Evolutionary conservation across 2,888 invertebrate species (phyloP).

Genomic region (Xestoiulus laeticollis): DNA sequence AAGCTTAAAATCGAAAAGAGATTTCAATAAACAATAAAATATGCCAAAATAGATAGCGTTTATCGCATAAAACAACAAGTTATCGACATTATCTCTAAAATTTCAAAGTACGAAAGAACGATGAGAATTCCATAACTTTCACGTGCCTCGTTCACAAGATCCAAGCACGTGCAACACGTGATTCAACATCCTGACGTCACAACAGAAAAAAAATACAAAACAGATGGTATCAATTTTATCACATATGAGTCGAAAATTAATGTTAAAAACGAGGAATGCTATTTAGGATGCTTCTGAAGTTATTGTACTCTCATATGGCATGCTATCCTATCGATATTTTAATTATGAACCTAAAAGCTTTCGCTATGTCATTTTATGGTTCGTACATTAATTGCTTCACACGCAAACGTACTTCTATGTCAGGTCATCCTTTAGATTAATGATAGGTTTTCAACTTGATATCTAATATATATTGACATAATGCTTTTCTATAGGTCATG

Average conservation of each 20-base stretch:
- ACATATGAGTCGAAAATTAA: no score
- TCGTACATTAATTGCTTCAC: neutral
- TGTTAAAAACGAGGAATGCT: no score
- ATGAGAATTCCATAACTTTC: neutral
- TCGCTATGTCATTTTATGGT: neutral
- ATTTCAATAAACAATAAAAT: neutral
- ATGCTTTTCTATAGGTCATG: neutral
- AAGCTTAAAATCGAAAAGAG: neutral
- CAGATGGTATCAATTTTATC: no score
- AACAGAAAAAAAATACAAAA: no score
- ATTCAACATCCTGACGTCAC: neutral
- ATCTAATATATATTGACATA: neutral
- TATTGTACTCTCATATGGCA: no score
- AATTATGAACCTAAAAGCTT: neutral
- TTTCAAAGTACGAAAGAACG: neutral
- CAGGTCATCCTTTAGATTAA: slow-evolving; percentile 7
- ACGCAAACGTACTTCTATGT: neutral
- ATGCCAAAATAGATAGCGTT: neutral
- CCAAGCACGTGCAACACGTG: neutral
- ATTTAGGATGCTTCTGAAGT: no score
- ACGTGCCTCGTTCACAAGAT: neutral
- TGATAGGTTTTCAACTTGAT: neutral
- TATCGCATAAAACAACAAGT: neutral
- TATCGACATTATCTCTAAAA: neutral
- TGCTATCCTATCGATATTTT: neutral